Evolutionary conservation across 2,888 invertebrate genomes (phyloP).

Genomic region (Cancer borealis): DNA sequence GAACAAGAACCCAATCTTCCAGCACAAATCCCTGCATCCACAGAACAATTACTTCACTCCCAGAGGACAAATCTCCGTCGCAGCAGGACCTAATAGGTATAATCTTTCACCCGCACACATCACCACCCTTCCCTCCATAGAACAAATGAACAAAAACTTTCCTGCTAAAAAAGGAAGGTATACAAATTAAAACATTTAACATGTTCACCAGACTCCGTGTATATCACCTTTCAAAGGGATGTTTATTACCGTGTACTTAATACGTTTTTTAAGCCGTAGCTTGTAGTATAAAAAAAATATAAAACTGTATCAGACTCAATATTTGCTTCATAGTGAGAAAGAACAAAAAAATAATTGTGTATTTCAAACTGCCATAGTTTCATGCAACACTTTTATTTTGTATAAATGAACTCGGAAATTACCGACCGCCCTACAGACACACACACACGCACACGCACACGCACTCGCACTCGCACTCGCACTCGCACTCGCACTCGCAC

Average conservation of each 20-base stretch:
- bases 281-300: background rate
- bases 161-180: background rate
- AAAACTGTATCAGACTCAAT: background rate
- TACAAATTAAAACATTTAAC: background rate
- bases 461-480: no score
- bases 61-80: background rate
- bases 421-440: no score
- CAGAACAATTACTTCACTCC: background rate
- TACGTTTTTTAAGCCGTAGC: background rate
- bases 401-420: slow-evolving; percentile 5
- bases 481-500: no score
- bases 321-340: slow-evolving; percentile 2
- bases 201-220: background rate
- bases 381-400: slow-evolving; percentile 12
- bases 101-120: background rate
- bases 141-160: no score
- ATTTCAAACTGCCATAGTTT: background rate
- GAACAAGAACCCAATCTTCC: background rate
- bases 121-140: background rate
- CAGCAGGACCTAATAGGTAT: background rate
- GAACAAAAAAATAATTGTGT: background rate
- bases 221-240: background rate
- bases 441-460: no score
- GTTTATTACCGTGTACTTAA: background rate
- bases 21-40: slow-evolving; percentile 10